Conservation (phyloP, 2,888 invertebrate genomes). For the Acrobasis suavella region DNA sequence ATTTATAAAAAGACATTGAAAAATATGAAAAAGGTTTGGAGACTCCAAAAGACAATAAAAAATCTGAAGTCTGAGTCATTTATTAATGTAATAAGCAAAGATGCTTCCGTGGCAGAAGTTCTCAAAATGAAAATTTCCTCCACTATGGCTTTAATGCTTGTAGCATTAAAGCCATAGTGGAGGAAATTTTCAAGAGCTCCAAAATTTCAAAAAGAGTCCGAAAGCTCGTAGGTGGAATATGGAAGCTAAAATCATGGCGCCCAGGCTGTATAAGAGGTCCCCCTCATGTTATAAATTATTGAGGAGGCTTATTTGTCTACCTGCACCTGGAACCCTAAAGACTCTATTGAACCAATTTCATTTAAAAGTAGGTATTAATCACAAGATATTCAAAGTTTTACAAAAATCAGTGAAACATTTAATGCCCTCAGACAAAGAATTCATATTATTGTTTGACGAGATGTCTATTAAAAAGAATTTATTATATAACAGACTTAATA, state of each 20-base stretch:
- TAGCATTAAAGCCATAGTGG: too few species aligned
- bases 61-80: too few species aligned
- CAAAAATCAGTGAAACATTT: background rate
- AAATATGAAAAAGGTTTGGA: too few species aligned
- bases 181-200: too few species aligned
- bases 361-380: background rate
- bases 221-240: constrained; percentile 21
- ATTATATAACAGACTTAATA: constrained; percentile 25
- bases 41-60: too few species aligned
- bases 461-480: constrained; percentile 28
- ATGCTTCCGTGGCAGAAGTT: constrained; percentile 2
- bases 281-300: constrained; percentile 26
- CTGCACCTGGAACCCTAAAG: constrained; percentile 11
- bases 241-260: constrained; percentile 23
- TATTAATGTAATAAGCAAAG: background rate
- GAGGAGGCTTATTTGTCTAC: constrained; percentile 18
- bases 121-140: constrained; percentile 10
- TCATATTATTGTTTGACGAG: constrained; percentile 25
- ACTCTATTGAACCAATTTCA: background rate
- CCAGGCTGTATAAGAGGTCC: constrained; percentile 26
- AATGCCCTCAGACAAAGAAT: constrained; percentile 8
- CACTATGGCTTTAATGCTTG: constrained; percentile 14
- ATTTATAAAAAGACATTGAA: too few species aligned
- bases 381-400: background rate
- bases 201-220: constrained; percentile 14